A percentile compares a stretch with the other conserved stretches of the same genome.
phyloP scores from a whole-genome alignment of 1,140 invertebrate genomes.

The Rhopalosiphum padi region DNA sequence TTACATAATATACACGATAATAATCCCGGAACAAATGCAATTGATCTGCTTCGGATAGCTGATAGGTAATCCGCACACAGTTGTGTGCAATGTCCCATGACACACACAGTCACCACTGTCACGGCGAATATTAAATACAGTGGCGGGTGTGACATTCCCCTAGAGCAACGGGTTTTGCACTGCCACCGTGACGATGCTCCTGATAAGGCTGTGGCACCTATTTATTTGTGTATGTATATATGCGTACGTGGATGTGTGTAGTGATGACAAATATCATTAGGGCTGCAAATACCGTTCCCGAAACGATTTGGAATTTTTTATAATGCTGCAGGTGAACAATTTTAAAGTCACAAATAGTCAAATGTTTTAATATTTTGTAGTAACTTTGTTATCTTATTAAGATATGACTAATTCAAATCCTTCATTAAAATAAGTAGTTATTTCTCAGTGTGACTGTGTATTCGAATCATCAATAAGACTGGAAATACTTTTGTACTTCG shows the following conservation, averaged over 20 bases:
- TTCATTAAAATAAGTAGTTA: neutral
- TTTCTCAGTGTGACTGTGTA: neutral
- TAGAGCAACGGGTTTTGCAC: neutral
- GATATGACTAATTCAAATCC: neutral
- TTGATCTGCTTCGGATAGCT: neutral
- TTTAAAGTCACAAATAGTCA: neutral
- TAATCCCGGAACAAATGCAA: constrained; percentile 43
- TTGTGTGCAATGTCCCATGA: neutral
- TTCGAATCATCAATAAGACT: neutral
- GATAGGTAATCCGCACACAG: neutral
- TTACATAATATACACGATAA: constrained; percentile 26
- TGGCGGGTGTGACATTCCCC: neutral
- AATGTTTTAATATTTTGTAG: neutral
- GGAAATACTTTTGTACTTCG: neutral
- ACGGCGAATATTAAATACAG: neutral
- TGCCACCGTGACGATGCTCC: neutral
- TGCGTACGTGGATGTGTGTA: neutral
- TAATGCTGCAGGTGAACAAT: neutral
- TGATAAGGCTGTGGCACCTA: neutral
- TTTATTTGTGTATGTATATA: neutral
- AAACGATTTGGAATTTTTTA: neutral
- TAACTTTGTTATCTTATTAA: neutral
- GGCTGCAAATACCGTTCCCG: neutral
- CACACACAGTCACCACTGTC: neutral
- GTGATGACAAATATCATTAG: neutral